phyloP scores from a whole-genome alignment of 2,797 vertebrate species.

The Masticophis lateralis region DNA sequence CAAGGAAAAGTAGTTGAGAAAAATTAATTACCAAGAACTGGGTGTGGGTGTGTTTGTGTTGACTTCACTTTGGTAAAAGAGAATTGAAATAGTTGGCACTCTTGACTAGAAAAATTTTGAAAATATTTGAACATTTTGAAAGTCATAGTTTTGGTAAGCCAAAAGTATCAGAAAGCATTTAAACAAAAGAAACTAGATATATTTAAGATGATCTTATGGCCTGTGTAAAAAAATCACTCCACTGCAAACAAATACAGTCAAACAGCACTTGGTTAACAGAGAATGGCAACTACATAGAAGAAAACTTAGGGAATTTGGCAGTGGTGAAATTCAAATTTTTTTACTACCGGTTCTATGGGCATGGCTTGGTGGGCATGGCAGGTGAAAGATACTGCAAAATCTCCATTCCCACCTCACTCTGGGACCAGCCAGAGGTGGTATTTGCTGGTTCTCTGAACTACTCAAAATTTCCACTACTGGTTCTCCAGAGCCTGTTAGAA shows the following conservation, averaged over 20 bases:
- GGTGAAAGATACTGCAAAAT: no score
- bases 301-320: not conserved
- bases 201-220: no score
- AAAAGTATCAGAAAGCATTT: not conserved
- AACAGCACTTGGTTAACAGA: not conserved
- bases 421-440: no score
- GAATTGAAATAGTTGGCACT: slow-evolving; percentile 50
- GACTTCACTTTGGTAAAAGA: slow-evolving; percentile 56
- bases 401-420: no score
- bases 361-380: no score
- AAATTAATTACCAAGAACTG: slow-evolving; percentile 70
- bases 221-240: not conserved
- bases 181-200: not conserved
- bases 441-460: no score
- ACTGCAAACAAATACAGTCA: not conserved
- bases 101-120: slow-evolving; percentile 51
- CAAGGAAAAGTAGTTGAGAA: slow-evolving; percentile 68
- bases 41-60: slow-evolving; percentile 61
- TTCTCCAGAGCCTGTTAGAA: no score
- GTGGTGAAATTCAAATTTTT: no score
- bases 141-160: slow-evolving; percentile 3
- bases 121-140: slow-evolving; percentile 46
- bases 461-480: no score
- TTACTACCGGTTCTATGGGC: no score
- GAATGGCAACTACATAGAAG: not conserved